These are phyloP conservation scores for Trichomalopsis sarcophagae DNA, from an alignment of 1,140 invertebrate genomes.

Conservation along the genomic window DNA sequence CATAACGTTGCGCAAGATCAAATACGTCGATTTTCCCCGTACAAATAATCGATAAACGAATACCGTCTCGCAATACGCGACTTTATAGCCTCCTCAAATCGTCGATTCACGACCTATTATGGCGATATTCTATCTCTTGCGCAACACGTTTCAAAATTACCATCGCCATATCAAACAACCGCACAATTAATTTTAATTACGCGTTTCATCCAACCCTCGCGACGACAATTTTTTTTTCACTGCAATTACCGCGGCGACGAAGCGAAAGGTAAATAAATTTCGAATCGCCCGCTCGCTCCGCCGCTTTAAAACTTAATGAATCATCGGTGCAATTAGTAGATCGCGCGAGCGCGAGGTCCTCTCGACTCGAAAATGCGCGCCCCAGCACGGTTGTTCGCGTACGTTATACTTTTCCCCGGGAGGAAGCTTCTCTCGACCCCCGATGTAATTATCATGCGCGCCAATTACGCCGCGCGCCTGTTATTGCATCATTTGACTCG, in stretches of 20 bases:
- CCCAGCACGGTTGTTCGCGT: neutral
- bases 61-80: no score
- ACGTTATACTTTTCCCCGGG: constrained; percentile 32
- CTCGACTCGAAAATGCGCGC: constrained; percentile 38
- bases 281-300: neutral
- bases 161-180: no score
- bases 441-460: constrained; percentile 46
- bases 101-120: no score
- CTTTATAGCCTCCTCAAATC: no score
- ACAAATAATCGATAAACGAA: neutral
- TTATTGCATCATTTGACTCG: constrained; percentile 29
- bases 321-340: constrained; percentile 49
- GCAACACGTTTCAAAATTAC: neutral
- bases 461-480: constrained; percentile 43
- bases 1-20: neutral
- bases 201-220: neutral
- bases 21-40: neutral
- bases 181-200: constrained; percentile 1
- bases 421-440: constrained; percentile 14
- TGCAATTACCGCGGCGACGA: neutral
- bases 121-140: neutral
- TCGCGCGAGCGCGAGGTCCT: neutral
- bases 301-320: constrained; percentile 43
- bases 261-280: constrained; percentile 19
- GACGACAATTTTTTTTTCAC: neutral